Evolutionary conservation across 2,888 invertebrate species (phyloP), one percentile per base, ranked within the genome.

Genomic region (Trilocha varians): DNA sequence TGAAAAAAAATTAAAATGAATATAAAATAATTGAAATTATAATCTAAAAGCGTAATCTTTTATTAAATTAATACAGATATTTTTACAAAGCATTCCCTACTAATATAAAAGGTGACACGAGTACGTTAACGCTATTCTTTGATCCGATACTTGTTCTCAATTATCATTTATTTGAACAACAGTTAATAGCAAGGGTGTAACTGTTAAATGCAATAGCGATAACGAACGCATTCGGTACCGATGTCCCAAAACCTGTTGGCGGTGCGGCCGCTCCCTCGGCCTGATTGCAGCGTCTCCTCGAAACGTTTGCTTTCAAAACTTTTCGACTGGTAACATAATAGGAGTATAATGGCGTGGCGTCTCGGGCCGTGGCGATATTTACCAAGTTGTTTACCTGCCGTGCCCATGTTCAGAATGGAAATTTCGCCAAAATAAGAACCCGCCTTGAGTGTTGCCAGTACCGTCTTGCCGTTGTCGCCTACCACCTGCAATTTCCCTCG

Each of bases 371-470:
- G 75, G 77, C 74, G 93, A 94, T 94, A 94, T 93, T 94, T 94
- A 94, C 94, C 94, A 92, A 94, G 93, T 89, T 93, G 93, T 93
- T 94, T 94, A 96, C 96, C 96, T 92, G 98, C 98, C 82, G 97
- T 97, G 88, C 98, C 98, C 97, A 97, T 97, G 91, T 97, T 97
- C 87, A 99, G 92, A 88, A 99, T 98, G 89, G 96, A 97, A 89
- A 99, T 99, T 90, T 99, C 99, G 72, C 99, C 99, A 88, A 99
- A 99, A 91, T 99, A 99, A 84, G 97, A 97, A 83, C 98, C 99
- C 65, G 98, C 98, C 87, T 97, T 96, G 71, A 99, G 91, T 55
- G 97, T 98, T 67, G 98, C 98, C 82, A 99, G 89, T 57, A 98
- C 97, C 41, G 97, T 96, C 85, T 96, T 93, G 57, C 96, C 96